A percentile compares a stretch with the other conserved stretches of the same genome.
phyloP scores from a whole-genome alignment of 2,113 vertebrate species.

The Pterocles gutturalis region DNA sequence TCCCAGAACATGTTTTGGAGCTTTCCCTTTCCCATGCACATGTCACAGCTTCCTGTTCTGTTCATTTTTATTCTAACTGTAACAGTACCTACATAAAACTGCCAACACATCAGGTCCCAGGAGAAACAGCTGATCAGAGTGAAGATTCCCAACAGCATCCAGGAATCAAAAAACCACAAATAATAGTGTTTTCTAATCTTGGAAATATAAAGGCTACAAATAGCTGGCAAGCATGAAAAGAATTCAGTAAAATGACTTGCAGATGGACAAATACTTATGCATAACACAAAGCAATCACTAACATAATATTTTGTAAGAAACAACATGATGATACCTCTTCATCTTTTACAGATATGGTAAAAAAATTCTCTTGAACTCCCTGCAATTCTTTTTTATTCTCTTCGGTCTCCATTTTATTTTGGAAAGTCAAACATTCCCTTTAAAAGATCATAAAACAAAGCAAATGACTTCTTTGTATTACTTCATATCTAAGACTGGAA shows the following conservation, averaged over 20 bases:
- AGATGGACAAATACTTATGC: neutral
- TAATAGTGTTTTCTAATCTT: neutral
- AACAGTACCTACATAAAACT: neutral
- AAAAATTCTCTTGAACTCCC: conserved; percentile 59
- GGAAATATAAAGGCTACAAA: neutral
- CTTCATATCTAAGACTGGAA: neutral
- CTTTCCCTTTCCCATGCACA: neutral
- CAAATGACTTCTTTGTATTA: neutral
- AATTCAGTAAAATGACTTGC: neutral
- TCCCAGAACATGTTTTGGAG: neutral
- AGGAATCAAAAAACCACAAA: neutral
- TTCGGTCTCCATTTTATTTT: conserved; percentile 26
- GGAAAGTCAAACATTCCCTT: conserved; percentile 69
- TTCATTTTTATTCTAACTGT: neutral
- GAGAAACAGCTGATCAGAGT: neutral
- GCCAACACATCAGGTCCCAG: neutral
- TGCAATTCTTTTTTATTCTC: conserved; percentile 19
- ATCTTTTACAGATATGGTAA: conserved; percentile 18
- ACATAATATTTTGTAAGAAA: neutral
- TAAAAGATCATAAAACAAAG: conserved; percentile 53
- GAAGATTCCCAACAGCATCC: neutral
- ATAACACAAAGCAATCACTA: neutral
- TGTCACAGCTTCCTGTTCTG: neutral
- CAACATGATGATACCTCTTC: conserved; percentile 49
- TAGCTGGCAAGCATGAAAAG: neutral